Conservation (phyloP, 2,888 invertebrate species). For the Cataglyphis albicans region DNA sequence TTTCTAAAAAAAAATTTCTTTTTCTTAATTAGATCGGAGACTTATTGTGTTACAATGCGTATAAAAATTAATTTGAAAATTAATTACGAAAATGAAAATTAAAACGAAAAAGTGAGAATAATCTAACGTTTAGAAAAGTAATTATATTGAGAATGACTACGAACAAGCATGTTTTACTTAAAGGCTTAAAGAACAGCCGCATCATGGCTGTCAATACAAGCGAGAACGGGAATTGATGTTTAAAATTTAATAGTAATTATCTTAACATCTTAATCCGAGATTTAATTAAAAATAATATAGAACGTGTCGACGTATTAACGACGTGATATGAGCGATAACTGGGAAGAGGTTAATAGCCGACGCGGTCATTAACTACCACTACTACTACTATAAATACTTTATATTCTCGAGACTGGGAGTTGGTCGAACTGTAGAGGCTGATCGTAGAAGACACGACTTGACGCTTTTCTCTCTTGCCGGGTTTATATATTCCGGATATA, state of each 20-base stretch:
- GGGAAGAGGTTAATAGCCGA: conserved; percentile 33
- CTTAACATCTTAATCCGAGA: background rate
- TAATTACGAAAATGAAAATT: background rate
- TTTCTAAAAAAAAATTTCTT: no score
- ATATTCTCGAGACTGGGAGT: background rate
- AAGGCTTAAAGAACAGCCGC: background rate
- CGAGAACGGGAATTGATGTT: background rate
- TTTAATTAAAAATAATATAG: conserved; percentile 31
- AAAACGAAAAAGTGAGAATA: background rate
- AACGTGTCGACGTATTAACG: conserved; percentile 21
- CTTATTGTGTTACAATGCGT: background rate
- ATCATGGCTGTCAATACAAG: background rate
- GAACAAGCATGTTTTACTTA: background rate
- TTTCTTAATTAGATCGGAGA: no score
- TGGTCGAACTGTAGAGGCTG: background rate
- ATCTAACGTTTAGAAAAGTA: background rate
- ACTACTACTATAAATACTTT: background rate
- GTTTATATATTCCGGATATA: conserved; percentile 59
- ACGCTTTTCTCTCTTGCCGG: conserved; percentile 14
- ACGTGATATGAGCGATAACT: conserved; percentile 15
- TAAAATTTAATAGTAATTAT: background rate
- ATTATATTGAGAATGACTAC: background rate
- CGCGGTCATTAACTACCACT: conserved; percentile 7
- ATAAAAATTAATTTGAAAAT: background rate
- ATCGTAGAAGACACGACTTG: conserved; percentile 37